Base-by-base conservation (phyloP, 2,888 invertebrate genomes). In the Pherbina coryleti region DNA sequence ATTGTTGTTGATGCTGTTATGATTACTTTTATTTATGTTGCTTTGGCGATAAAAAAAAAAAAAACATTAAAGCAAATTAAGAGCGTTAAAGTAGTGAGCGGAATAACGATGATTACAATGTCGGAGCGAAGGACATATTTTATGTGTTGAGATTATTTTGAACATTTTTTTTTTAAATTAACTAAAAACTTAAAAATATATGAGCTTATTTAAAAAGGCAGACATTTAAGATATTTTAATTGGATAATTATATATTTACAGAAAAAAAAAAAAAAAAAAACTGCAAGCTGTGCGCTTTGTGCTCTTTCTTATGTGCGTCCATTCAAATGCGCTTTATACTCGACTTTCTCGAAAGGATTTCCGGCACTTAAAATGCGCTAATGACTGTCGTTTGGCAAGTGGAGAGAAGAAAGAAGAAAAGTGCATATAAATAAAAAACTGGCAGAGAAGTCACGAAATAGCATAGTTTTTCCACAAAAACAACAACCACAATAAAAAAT, bases 361-460 rank as follows among this genome's bases (percentile, higher is more conserved):
- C 67, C 67, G 49, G 22, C 67, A 25, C 25, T 67, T 34, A 49
- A 67, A 25, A 67, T 44, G 22, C 67, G 67, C 67, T 67, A 67
- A 67, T 67, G 67, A 67, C 25, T 62, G 28, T 28, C 8, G 60
- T 25, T 28, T 44, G 44, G 28, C 60, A 62, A 62, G 19, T 25
- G 60, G 17, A 25, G 28, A 31, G 17, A 34, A 64, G n/a, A 11
- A 7, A 2, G 25, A 22, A 62, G 17, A 14, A 34, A 34, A 64
- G 17, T 4, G 5, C 44, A 44, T 44, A 37, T 44, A 44, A 44
- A 44, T 28, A 60, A 60, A 60, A 3, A 60, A 60, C 22, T 60
- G 60, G 28, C 28, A 60, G 9, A 31, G 28, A 60, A 11, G 60
- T 25, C 28, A 25, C 2, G 7, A 60, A 60, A 14, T 14, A 14